A percentile compares a stretch with the other conserved stretches of the same genome.
phyloP scores from a whole-genome alignment of 37 sponge, comb jelly and placozoan species.

The Ephydatia muelleri region DNA sequence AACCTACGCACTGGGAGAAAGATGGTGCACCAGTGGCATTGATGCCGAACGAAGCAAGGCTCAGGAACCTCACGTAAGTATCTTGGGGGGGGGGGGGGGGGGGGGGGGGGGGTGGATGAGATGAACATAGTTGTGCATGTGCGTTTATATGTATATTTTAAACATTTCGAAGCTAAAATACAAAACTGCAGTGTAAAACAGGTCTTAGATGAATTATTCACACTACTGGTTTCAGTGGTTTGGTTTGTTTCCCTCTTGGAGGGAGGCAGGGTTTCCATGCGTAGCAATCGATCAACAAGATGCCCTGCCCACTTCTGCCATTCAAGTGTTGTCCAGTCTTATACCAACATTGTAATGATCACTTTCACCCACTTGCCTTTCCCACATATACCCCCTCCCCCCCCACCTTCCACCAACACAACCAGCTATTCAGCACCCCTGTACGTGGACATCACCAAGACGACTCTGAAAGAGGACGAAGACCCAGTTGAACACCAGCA shows the following conservation, averaged over 20 bases:
- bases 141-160: too few species aligned
- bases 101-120: neutral
- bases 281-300: too few species aligned
- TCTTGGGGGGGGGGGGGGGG: neutral
- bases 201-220: too few species aligned
- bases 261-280: too few species aligned
- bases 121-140: too few species aligned
- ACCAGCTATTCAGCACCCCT: constrained; percentile 91
- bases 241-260: too few species aligned
- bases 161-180: too few species aligned
- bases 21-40: constrained; percentile 93
- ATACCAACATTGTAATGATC: too few species aligned
- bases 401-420: neutral
- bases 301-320: neutral
- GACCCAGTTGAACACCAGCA: constrained; percentile 67
- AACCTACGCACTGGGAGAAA: constrained; percentile 99
- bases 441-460: constrained; percentile 97
- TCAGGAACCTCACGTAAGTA: constrained; percentile 93
- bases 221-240: too few species aligned
- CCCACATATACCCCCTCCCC: neutral
- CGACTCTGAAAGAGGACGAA: constrained; percentile 66
- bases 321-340: too few species aligned
- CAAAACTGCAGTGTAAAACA: too few species aligned
- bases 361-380: neutral
- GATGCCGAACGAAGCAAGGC: constrained; percentile 98